Conservation (phyloP, 2,113 vertebrate species). For the Riparia riparia region DNA sequence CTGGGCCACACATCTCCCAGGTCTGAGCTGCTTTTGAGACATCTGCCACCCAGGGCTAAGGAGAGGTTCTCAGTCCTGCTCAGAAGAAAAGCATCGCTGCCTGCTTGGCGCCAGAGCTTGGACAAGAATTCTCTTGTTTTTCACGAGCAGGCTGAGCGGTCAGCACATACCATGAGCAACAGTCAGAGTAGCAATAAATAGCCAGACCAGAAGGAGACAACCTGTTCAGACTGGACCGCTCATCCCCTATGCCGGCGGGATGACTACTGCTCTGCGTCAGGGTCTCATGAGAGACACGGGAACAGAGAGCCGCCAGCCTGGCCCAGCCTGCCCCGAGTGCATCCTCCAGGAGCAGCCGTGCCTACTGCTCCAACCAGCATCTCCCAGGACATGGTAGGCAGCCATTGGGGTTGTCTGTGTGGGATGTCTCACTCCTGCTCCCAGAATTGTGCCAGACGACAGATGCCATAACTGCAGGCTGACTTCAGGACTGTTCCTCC, state of each 20-base stretch:
- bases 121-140: constrained; percentile 60
- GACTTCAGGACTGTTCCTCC: not conserved
- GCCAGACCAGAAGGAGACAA: constrained; percentile 64
- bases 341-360: not conserved
- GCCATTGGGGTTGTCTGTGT: not conserved
- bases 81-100: not conserved
- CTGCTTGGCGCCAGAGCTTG: constrained; percentile 24
- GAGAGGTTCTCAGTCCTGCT: constrained; percentile 34
- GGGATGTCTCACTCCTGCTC: not conserved
- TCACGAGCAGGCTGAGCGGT: constrained; percentile 45
- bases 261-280: not conserved
- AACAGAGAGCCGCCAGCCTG: not conserved
- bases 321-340: accelerated
- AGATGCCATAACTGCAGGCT: not conserved
- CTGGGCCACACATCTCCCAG: not conserved
- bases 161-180: constrained; percentile 66
- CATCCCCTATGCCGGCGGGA: not conserved
- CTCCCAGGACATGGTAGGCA: not conserved
- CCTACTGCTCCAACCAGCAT: not conserved
- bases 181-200: constrained; percentile 68
- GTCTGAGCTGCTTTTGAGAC: constrained; percentile 20
- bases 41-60: constrained; percentile 43
- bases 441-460: not conserved
- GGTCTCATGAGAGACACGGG: not conserved
- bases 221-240: constrained; percentile 45